Base-by-base conservation (phyloP, 2,888 invertebrate species). In the Troides helena region DNA sequence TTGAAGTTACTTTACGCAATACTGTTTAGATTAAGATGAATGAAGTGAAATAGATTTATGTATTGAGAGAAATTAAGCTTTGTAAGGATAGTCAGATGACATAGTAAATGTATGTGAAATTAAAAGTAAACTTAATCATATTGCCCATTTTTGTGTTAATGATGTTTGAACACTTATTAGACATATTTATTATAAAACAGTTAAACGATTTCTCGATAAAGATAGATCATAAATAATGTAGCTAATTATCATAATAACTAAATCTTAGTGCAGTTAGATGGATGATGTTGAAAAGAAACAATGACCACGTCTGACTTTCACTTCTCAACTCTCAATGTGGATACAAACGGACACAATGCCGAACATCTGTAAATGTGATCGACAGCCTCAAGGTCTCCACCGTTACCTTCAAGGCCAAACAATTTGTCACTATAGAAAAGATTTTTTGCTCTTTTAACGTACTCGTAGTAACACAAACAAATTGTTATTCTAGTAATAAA, bases 241-340 rank as follows among this genome's bases (percentile, higher is more conserved):
- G 53, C 18, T 53, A 53, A 53, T 53, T 53, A 53, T 53, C n/a
- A 53, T 53, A 7, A 53, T 4, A 6, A 53, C n/a, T 50, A 50
- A 53, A 12, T 7, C n/a, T 18, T 14, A 1, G 46, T 50, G 17
- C 12, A 17, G 5, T 50, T 50, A 50, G 14, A 18, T 17, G 18
- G 50, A 50, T 50, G 18, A 4, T 18, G 50, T 50, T 14, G 5
- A 50, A 17, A 50, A 69, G n/a, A 62, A 30, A 62, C n/a, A 50
- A 36, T 63, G 56, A 57, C 50, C 62, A 58, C 39, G 59, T 18
- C 62, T 53, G 2, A 72, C 75, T 75, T 75, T 75, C 75, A 74
- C 74, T 73, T 72, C 71, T 5, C 70, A 66, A 50, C 70, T 67
- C 71, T 57, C 21, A 14, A 10, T 25, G 8, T 58, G 57, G 60